Base-by-base conservation (phyloP, 2,888 invertebrate species). In the Melinaea menophilus region DNA sequence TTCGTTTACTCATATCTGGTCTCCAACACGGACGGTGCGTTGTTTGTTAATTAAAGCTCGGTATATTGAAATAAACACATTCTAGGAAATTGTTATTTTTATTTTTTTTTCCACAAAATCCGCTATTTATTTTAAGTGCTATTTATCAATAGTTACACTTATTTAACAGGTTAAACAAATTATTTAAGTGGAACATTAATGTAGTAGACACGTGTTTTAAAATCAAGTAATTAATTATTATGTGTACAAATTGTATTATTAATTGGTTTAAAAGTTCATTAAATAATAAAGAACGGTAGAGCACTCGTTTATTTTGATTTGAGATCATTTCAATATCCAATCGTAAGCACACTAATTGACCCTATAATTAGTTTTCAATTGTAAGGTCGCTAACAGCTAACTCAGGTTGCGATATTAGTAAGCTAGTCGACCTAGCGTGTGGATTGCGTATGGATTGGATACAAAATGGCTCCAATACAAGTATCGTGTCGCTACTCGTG, bases 41-140 rank as follows among this genome's bases (percentile, higher is more conserved):
- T 84, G 82, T 83, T 84, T 84, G 82, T 86, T 85, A 81, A 74
- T 82, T 75, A 71, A 78, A 79, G 7, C 80, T 80, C 79, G 75
- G 74, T 80, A 77, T 82, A 81, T 74, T 81, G 72, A 84, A 85
- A 69, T 70, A 72, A 71, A 73, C 51, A 51, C 71, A 71, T 72
- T 71, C 72, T 71, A 73, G 73, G 71, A 71, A 68, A 62, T 61
- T 60, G 48, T 58, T 56, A 45, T 59, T 69, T 62, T 63, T 60
- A 54, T 69, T 64, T 61, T 60, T n/a, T 57, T 59, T 13, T 35
- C 12, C 55, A 46, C 13, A 11, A 35, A 60, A 13, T 2, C 13
- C 51, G n/a, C 11, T 51, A 31, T 31, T 51, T 31, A 51, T 11
- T 51, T 51, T 31, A 9, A 22, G 22, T 5, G 5, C 3, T 48